Percentiles rank a stretch among this genome's conserved stretches.
phyloP scores from a whole-genome alignment of 2,113 vertebrate species.

The Ictidomys tridecemlineatus region DNA sequence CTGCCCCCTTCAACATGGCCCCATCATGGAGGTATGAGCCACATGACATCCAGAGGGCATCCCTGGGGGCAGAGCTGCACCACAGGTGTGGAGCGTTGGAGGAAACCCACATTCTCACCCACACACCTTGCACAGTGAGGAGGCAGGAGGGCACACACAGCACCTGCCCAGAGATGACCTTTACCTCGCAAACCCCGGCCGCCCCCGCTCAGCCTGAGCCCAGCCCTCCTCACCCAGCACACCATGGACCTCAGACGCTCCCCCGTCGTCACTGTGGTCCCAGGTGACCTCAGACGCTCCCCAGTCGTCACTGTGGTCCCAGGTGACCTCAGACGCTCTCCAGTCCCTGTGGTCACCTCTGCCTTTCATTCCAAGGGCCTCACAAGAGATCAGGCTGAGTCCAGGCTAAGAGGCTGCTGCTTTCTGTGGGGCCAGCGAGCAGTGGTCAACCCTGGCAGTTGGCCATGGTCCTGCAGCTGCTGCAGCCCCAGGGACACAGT shows the following conservation, averaged over 20 bases:
- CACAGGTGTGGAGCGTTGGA: neutral
- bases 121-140: accelerated
- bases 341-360: neutral
- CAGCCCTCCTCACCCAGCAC: neutral
- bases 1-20: too few species aligned
- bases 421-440: neutral
- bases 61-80: neutral
- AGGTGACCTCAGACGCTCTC: too few species aligned
- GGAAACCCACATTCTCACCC: neutral
- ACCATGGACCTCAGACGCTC: neutral
- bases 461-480: neutral
- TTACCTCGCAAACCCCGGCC: neutral
- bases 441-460: neutral
- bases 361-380: neutral
- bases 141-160: neutral
- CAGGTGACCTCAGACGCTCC: neutral
- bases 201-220: neutral
- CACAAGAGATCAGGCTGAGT: too few species aligned
- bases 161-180: neutral
- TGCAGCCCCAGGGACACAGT: neutral
- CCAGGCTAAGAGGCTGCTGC: neutral
- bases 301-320: neutral
- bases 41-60: neutral
- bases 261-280: neutral
- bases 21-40: too few species aligned